These are phyloP conservation scores for Agrilus cyanescens DNA, from an alignment of 2,888 invertebrate genomes.

Conservation along the genomic window DNA sequence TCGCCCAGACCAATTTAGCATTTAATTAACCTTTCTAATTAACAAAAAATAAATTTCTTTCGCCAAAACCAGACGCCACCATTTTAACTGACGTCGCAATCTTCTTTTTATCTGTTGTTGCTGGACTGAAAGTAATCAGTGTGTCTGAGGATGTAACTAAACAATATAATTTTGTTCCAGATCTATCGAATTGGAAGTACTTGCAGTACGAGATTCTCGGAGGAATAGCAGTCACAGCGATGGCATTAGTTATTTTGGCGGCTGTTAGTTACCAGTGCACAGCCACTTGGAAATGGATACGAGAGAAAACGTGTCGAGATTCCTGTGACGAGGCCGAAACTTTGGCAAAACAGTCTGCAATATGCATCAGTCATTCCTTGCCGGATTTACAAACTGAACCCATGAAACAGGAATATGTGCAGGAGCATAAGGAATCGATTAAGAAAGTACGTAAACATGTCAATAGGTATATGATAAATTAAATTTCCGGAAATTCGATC, in stretches of 20 bases:
- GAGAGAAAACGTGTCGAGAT: slow-evolving; percentile 40
- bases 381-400: slow-evolving; percentile 64
- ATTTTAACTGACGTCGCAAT: no score
- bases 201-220: slow-evolving; percentile 44
- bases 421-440: slow-evolving; percentile 55
- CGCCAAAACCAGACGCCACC: no score
- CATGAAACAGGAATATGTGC: slow-evolving; percentile 55
- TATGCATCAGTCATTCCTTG: slow-evolving; percentile 62
- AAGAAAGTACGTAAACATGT: slow-evolving; percentile 49
- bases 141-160: neutral
- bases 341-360: slow-evolving; percentile 51
- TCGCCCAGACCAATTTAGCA: no score
- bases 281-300: slow-evolving; percentile 59
- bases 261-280: slow-evolving; percentile 63
- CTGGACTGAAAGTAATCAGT: no score
- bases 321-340: slow-evolving; percentile 23
- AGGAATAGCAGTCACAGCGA: slow-evolving; percentile 45
- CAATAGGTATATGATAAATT: no score
- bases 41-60: no score
- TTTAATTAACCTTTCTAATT: no score
- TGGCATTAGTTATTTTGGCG: slow-evolving; percentile 56
- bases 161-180: slow-evolving; percentile 18
- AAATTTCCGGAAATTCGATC: no score
- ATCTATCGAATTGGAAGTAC: slow-evolving; percentile 35
- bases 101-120: no score